phyloP scores from a whole-genome alignment of 2,113 vertebrate species.

The Dasyurus viverrinus region DNA sequence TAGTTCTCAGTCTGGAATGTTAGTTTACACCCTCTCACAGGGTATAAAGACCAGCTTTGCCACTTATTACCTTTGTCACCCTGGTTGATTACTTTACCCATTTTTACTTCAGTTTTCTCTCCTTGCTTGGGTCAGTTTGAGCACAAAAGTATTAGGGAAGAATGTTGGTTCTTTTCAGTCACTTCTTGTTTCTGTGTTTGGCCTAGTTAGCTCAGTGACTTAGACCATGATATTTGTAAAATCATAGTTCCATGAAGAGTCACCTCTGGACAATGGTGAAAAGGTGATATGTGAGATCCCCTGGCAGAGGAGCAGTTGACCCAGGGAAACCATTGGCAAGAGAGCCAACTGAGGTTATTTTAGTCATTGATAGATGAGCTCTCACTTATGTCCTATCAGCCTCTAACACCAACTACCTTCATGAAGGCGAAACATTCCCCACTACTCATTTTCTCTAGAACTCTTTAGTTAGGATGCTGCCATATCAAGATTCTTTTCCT shows the following conservation, averaged over 20 bases:
- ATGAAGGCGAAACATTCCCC: not conserved
- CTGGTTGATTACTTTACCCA: not conserved
- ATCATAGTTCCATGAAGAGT: not conserved
- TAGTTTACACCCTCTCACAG: not conserved
- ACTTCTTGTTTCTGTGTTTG: not conserved
- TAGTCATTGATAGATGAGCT: not conserved
- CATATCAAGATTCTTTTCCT: not conserved
- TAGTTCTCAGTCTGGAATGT: too few species aligned
- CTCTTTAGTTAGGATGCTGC: not conserved
- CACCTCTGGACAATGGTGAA: not conserved
- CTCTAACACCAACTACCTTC: not conserved
- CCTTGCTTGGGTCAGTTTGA: not conserved
- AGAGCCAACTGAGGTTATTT: not conserved
- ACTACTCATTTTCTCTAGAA: not conserved
- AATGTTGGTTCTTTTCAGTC: not conserved
- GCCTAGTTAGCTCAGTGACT: not conserved
- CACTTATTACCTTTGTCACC: not conserved
- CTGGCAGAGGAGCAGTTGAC: not conserved
- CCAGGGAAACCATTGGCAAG: not conserved
- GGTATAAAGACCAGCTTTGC: not conserved
- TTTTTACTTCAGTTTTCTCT: not conserved
- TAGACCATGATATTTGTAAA: not conserved
- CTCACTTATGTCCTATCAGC: not conserved
- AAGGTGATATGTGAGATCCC: not conserved
- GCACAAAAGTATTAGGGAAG: not conserved